These are phyloP conservation scores for Diadromus collaris DNA, from an alignment of 2,888 invertebrate species.

Conservation along the genomic window DNA sequence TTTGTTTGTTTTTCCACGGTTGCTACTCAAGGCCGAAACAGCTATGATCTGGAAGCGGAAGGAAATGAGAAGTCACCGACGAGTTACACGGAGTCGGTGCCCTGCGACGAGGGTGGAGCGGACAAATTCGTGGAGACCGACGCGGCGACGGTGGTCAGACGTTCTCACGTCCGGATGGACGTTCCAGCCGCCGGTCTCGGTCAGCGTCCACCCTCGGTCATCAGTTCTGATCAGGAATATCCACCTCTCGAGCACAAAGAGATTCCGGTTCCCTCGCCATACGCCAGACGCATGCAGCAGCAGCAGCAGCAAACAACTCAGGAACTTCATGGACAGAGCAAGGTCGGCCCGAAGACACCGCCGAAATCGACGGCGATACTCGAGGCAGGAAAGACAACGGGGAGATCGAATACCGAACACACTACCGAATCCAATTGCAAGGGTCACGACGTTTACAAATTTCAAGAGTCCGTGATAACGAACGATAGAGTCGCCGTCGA, in stretches of 20 bases:
- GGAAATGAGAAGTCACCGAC: conserved; percentile 72
- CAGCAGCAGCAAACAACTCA: conserved; percentile 58
- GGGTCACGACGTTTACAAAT: conserved; percentile 69
- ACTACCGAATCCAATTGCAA: conserved; percentile 55
- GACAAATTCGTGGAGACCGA: conserved; percentile 76
- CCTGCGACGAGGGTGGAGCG: conserved; percentile 68
- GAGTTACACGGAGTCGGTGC: conserved; percentile 69
- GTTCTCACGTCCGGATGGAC: conserved; percentile 83
- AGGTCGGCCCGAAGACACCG: conserved; percentile 57
- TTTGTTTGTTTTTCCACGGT: conserved; percentile 31
- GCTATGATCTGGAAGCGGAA: conserved; percentile 76
- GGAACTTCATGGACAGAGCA: conserved; percentile 47
- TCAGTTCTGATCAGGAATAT: conserved; percentile 81
- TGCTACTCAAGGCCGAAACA: conserved; percentile 73
- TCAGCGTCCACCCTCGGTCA: conserved; percentile 85
- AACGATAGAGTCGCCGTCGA: conserved; percentile 56
- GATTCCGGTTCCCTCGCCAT: conserved; percentile 73
- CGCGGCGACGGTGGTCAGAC: conserved; percentile 76
- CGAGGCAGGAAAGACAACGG: conserved; percentile 48
- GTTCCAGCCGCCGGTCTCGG: conserved; percentile 85
- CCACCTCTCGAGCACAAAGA: conserved; percentile 75
- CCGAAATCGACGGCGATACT: conserved; percentile 50
- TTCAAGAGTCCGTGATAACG: conserved; percentile 68
- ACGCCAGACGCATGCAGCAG: conserved; percentile 68
- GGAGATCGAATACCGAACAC: conserved; percentile 46